Conservation (phyloP, 1,140 invertebrate species). For the Saxidomus purpurata region DNA sequence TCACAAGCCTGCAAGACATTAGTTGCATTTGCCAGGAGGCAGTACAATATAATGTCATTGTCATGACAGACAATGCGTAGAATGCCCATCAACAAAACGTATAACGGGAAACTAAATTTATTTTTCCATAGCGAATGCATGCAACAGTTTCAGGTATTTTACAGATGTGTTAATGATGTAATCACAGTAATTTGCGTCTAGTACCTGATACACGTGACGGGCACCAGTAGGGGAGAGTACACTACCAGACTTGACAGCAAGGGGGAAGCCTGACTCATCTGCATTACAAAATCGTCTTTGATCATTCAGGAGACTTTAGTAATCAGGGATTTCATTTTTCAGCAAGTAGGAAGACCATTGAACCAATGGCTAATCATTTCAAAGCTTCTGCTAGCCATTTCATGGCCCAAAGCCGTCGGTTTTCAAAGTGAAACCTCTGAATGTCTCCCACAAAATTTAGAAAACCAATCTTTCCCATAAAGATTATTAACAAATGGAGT, state of each 20-base stretch:
- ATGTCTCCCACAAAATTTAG: too few relatives aligned
- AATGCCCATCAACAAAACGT: neutral
- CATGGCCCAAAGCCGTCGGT: too few relatives aligned
- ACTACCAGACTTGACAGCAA: neutral
- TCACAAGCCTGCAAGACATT: neutral
- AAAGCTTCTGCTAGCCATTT: neutral
- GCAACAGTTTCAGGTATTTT: neutral
- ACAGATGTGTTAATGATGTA: neutral
- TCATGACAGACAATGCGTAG: neutral
- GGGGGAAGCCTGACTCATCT: conserved; percentile 22
- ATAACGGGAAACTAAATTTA: neutral
- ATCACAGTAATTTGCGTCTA: conserved; percentile 8
- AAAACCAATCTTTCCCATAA: too few relatives aligned
- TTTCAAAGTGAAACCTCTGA: too few relatives aligned
- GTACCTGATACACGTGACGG: conserved; percentile 15
- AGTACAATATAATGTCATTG: neutral
- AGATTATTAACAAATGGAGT: too few relatives aligned
- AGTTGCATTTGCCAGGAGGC: neutral
- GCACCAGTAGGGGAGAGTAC: neutral
- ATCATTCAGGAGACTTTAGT: too few relatives aligned
- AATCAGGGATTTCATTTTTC: too few relatives aligned
- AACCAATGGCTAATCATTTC: neutral
- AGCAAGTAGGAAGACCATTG: too few relatives aligned
- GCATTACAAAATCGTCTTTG: neutral
- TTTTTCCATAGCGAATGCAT: neutral